Evolutionary conservation across 2,888 invertebrate species (phyloP).

Genomic region (Drosophila atroscutellata): DNA sequence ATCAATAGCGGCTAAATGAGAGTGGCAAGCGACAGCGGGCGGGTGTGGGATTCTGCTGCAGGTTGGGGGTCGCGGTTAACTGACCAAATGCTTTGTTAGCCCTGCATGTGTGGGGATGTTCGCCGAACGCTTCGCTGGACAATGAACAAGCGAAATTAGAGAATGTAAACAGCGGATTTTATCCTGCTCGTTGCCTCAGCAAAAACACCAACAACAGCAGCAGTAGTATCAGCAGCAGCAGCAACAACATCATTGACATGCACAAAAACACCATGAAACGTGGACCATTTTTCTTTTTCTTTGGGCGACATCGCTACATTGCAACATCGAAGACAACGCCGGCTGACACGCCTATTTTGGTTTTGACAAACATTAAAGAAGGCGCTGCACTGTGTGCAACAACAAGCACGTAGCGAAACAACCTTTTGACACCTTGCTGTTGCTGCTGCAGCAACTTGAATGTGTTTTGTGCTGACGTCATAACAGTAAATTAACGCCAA

Average conservation of each 20-base stretch:
- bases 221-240: constrained; percentile 16
- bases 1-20: constrained; percentile 36
- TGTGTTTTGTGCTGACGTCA: constrained; percentile 62
- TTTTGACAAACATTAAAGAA: constrained; percentile 24
- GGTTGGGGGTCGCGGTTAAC: constrained; percentile 65
- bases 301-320: constrained; percentile 8
- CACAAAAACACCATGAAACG: constrained; percentile 56
- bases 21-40: not conserved
- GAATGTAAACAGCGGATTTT: constrained; percentile 81
- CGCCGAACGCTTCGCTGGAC: constrained; percentile 78
- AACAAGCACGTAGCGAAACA: constrained; percentile 22
- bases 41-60: not conserved
- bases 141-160: constrained; percentile 82
- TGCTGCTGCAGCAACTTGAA: constrained; percentile 12
- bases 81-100: constrained; percentile 66
- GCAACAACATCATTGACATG: constrained; percentile 39
- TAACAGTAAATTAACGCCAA: constrained; percentile 71
- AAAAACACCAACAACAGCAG: constrained; percentile 21
- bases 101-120: constrained; percentile 55
- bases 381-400: not conserved
- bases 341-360: constrained; percentile 64
- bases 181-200: constrained; percentile 74
- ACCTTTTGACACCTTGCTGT: constrained; percentile 48
- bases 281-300: constrained; percentile 69
- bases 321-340: constrained; percentile 33